Conservation (phyloP, 1,140 invertebrate genomes). For the Condylostylus longicornis region DNA sequence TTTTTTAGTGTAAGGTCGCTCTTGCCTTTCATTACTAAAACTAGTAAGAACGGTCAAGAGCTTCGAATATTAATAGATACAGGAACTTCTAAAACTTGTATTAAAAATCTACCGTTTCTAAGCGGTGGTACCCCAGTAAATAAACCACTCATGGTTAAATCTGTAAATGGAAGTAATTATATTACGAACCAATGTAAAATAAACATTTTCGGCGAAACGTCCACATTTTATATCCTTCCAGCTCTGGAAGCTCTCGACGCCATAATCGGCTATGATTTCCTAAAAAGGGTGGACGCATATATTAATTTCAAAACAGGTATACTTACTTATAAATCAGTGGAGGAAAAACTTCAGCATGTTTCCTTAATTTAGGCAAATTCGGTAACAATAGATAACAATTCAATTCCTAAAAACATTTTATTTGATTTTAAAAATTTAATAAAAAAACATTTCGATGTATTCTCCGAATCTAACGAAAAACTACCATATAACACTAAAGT, state of each 20-base stretch:
- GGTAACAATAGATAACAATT: neutral
- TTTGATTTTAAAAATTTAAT: slow-evolving; percentile 1
- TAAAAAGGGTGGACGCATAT: slow-evolving; percentile 2
- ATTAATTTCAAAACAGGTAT: slow-evolving; percentile 4
- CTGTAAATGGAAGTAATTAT: slow-evolving; percentile 3
- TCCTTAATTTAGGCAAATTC: slow-evolving; percentile 3
- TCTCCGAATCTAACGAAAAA: slow-evolving; percentile 5
- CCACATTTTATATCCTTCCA: slow-evolving; percentile 3
- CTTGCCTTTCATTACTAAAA: no score
- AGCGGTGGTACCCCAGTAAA: neutral
- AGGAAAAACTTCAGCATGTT: slow-evolving; percentile 2
- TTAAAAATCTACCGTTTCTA: neutral
- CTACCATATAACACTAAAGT: slow-evolving; percentile 7
- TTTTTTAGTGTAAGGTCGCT: no score
- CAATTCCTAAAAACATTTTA: neutral
- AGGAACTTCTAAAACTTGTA: slow-evolving; percentile 5
- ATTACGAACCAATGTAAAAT: slow-evolving; percentile 5
- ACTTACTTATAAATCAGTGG: slow-evolving; percentile 2
- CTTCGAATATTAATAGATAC: slow-evolving; percentile 6
- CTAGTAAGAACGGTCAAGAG: neutral
- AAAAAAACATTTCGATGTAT: slow-evolving; percentile 1
- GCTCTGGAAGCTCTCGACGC: slow-evolving; percentile 2
- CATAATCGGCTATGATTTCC: slow-evolving; percentile 4
- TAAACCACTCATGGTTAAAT: slow-evolving; percentile 1
- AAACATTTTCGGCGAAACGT: neutral